Evolutionary conservation across 2,888 invertebrate species (phyloP), one percentile per base, ranked within the genome.

Genomic region (Phrixothrix hirtus): DNA sequence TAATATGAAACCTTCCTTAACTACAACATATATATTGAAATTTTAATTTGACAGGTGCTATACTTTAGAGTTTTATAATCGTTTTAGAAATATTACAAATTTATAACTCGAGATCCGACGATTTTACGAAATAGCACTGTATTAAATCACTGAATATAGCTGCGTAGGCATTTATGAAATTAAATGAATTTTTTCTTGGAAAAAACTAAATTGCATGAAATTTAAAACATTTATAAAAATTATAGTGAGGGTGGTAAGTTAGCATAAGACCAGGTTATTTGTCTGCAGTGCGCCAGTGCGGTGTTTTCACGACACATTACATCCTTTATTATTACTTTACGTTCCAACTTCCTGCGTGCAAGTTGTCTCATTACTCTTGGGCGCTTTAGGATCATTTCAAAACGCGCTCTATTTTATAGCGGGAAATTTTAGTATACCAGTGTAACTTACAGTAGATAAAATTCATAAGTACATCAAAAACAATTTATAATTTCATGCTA

Each of bases 261-360:
- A 34, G 21, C 34, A 27, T 34, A 47, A 47, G 47, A 34, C 32
- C 10, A 30, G 31, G 32, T 43, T 50, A 53, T 44, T 46, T 45
- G 42, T 45, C 53, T 42, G 53, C 53, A 53, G 30, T 53, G 53
- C 53, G 53, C 38, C 47, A 53, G 37, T 42, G 37, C 31, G 38
- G 37, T 38, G 38, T 39, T 50, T 38, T 35, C 43, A 35, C 42
- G 21, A 43, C 42, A 49, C 42, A 43, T 43, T 49, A 43, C 42
- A 36, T 15, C 43, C 43, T 42, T 49, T 49, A 49, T 49, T 42
- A 49, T 41, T 49, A 41, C 43, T 34, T 27, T 43, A 42, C 30
- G 49, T 49, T 41, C 42, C 35, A 27, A 30, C 35, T 42, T 38
- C 21, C 25, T 31, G 11, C 27, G 26, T 35, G 21, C 21, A 7